These are phyloP conservation scores for Petrocephalus sullivani DNA, from an alignment of 2,797 vertebrate genomes.

Conservation along the genomic window DNA sequence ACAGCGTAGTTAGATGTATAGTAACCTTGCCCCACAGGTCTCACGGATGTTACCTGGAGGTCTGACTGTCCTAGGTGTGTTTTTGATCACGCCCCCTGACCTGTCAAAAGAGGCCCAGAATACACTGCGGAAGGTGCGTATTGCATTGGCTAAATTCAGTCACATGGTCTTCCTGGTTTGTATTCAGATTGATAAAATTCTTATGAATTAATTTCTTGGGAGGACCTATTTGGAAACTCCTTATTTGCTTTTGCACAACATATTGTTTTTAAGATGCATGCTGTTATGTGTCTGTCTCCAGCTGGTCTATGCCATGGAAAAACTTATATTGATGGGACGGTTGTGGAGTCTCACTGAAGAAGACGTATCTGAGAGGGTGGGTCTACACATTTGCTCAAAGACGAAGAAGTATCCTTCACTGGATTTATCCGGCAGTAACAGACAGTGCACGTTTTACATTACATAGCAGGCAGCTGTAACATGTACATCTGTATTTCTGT, in stretches of 20 bases:
- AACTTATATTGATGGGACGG: slow-evolving; percentile 68
- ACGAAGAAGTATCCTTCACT: slow-evolving; percentile 88
- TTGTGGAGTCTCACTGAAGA: slow-evolving; percentile 74
- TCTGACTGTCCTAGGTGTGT: slow-evolving; percentile 78
- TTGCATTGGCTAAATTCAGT: background rate
- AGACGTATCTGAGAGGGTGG: slow-evolving; percentile 74
- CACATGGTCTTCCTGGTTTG: background rate
- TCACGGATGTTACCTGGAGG: slow-evolving; percentile 92
- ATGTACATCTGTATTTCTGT: background rate
- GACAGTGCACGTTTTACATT: background rate
- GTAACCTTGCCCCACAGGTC: slow-evolving; percentile 58
- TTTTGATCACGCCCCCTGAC: slow-evolving; percentile 74
- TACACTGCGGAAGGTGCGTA: slow-evolving; percentile 71
- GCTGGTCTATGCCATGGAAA: slow-evolving; percentile 83
- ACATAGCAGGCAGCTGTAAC: background rate
- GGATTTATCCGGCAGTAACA: background rate
- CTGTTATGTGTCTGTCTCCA: slow-evolving; percentile 39
- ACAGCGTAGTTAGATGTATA: background rate
- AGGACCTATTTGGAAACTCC: background rate
- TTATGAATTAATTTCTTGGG: background rate
- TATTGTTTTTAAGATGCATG: background rate
- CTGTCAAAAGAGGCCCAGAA: slow-evolving; percentile 71
- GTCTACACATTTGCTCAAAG: slow-evolving; percentile 81
- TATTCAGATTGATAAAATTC: background rate
- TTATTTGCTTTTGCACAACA: background rate